These are phyloP conservation scores for Alectoris magna DNA, from an alignment of 2,797 vertebrate genomes.

Conservation along the genomic window DNA sequence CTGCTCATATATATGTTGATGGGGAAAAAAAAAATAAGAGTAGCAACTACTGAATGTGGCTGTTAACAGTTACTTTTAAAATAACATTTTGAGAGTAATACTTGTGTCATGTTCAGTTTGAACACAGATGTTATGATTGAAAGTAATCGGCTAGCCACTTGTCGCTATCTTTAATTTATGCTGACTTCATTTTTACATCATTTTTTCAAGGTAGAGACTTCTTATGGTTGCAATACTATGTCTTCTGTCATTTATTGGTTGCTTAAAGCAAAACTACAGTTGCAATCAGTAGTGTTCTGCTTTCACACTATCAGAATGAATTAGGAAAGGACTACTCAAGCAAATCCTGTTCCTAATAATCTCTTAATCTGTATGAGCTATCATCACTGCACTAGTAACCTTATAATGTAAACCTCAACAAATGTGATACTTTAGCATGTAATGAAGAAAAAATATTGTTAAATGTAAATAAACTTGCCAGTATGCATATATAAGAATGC, in stretches of 20 bases:
- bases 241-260: background rate
- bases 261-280: background rate
- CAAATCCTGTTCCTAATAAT: background rate
- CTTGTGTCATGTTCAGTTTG: background rate
- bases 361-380: background rate
- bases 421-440: background rate
- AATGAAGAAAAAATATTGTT: background rate
- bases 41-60: background rate
- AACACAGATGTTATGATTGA: background rate
- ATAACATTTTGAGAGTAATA: background rate
- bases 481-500: background rate
- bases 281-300: background rate
- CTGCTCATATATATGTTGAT: background rate
- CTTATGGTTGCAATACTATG: background rate
- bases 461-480: background rate
- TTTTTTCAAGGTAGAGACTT: background rate
- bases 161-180: background rate
- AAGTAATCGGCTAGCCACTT: rapidly evolving
- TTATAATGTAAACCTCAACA: background rate
- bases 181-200: background rate
- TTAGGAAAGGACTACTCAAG: background rate
- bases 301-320: background rate
- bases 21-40: background rate
- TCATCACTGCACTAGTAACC: background rate
- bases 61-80: background rate